Evolutionary conservation across 2,888 invertebrate species (phyloP), one percentile per base, ranked within the genome.

Genomic region (Prionchulus punctatus): DNA sequence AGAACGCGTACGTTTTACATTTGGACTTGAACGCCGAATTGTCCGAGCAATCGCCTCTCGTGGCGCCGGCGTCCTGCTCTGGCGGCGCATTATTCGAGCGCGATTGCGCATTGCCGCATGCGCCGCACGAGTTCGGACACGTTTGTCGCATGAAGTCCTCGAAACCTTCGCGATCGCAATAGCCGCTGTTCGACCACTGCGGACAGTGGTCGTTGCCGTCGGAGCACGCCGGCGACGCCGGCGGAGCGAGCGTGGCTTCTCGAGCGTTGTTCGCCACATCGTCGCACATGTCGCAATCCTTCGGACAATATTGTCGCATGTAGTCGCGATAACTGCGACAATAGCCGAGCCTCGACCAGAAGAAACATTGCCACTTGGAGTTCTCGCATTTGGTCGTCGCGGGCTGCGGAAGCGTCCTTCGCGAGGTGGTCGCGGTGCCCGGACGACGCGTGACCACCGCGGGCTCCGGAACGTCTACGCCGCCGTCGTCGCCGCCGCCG

Each of bases 41-140:
- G n/a, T n/a, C n/a, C n/a, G n/a, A n/a, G n/a, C n/a, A n/a, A n/a
- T n/a, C n/a, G n/a, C n/a, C n/a, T n/a, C n/a, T n/a, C n/a, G n/a
- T n/a, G n/a, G n/a, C n/a, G n/a, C n/a, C n/a, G n/a, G n/a, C n/a
- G n/a, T n/a, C n/a, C n/a, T n/a, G n/a, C n/a, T n/a, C n/a, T n/a
- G n/a, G n/a, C n/a, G n/a, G n/a, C n/a, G n/a, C n/a, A n/a, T n/a
- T n/a, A n/a, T n/a, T n/a, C n/a, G n/a, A n/a, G n/a, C n/a, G n/a
- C n/a, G n/a, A n/a, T n/a, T n/a, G n/a, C n/a, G n/a, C n/a, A n/a
- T n/a, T n/a, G 36, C 36, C 36, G 36, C 54, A 54, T 4, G 21
- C n/a, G 26, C 30, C 47, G 25, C 54, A 54, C 52, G 54, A 12
- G 7, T 12, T 25, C n/a, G 54, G 45, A 30, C 54, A 54, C 12